These are phyloP conservation scores for Leucoptera coffeella DNA, from an alignment of 2,888 invertebrate species.

Conservation along the genomic window DNA sequence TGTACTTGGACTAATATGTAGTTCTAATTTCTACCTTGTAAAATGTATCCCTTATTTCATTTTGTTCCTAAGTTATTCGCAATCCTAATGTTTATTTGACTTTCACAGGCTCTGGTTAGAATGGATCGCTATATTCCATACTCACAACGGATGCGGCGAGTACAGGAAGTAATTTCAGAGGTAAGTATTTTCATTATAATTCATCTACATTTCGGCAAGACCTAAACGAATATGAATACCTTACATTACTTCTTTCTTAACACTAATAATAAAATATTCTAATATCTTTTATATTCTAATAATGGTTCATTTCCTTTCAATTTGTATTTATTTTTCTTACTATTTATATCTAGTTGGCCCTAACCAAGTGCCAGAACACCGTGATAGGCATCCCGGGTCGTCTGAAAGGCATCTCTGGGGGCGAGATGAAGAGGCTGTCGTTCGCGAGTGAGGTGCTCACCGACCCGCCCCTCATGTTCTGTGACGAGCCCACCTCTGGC, in stretches of 20 bases:
- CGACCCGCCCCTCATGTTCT: constrained; percentile 91
- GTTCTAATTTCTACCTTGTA: too few species aligned
- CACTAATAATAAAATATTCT: too few species aligned
- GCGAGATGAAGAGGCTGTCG: constrained; percentile 90
- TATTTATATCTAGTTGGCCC: constrained; percentile 56
- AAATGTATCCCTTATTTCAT: background rate
- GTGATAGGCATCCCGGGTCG: constrained; percentile 84
- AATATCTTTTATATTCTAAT: too few species aligned
- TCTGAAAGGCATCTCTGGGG: constrained; percentile 90
- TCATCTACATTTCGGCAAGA: too few species aligned
- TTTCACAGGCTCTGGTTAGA: constrained; percentile 64
- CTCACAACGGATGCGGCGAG: constrained; percentile 66
- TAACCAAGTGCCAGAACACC: constrained; percentile 85
- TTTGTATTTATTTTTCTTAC: background rate
- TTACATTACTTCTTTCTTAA: too few species aligned
- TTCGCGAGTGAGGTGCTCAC: constrained; percentile 97
- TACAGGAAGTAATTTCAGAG: constrained; percentile 82
- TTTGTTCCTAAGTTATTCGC: too few species aligned
- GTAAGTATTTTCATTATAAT: constrained; percentile 25
- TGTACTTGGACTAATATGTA: too few species aligned
- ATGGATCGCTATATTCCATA: constrained; percentile 76
- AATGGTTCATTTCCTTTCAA: too few species aligned
- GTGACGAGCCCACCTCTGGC: constrained; percentile 96
- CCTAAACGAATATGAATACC: too few species aligned
- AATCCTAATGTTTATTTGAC: constrained; percentile 2